Evolutionary conservation across 2,888 invertebrate species (phyloP).

Genomic region (Erebia aethiops): DNA sequence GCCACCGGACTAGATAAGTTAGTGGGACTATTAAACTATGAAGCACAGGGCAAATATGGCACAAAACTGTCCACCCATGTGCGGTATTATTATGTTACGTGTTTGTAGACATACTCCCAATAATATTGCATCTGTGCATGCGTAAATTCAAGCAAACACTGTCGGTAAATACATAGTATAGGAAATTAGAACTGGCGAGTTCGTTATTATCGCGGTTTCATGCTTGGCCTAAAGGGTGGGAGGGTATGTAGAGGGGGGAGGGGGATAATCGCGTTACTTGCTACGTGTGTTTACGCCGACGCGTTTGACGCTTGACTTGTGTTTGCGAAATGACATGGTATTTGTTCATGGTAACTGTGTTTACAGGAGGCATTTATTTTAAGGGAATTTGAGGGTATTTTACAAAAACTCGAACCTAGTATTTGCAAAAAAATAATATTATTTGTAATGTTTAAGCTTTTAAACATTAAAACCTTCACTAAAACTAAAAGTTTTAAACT

Average conservation of each 20-base stretch:
- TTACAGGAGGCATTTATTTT: slow-evolving; percentile 24
- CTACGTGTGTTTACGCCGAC: slow-evolving; percentile 36
- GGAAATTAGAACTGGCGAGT: slow-evolving; percentile 56
- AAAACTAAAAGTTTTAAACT: too few species aligned
- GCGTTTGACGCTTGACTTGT: slow-evolving; percentile 36
- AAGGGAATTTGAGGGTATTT: background rate
- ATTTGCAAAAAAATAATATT: too few species aligned
- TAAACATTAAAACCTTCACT: too few species aligned
- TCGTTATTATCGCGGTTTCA: slow-evolving; percentile 58
- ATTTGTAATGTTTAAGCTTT: too few species aligned
- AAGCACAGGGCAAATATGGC: too few species aligned
- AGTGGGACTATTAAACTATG: too few species aligned
- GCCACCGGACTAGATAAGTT: too few species aligned
- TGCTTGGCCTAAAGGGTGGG: slow-evolving; percentile 28
- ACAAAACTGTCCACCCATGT: too few species aligned
- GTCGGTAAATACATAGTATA: slow-evolving; percentile 45
- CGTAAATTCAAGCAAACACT: slow-evolving; percentile 20
- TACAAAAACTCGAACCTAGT: too few species aligned
- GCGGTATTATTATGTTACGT: background rate
- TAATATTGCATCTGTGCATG: slow-evolving; percentile 22
- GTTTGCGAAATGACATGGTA: slow-evolving; percentile 28
- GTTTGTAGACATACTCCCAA: background rate
- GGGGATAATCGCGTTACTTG: slow-evolving; percentile 40
- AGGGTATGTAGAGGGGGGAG: slow-evolving; percentile 24
- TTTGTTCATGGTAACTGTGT: slow-evolving; percentile 25